Evolutionary conservation across 2,888 invertebrate genomes (phyloP).

Genomic region (Buathra laborator): DNA sequence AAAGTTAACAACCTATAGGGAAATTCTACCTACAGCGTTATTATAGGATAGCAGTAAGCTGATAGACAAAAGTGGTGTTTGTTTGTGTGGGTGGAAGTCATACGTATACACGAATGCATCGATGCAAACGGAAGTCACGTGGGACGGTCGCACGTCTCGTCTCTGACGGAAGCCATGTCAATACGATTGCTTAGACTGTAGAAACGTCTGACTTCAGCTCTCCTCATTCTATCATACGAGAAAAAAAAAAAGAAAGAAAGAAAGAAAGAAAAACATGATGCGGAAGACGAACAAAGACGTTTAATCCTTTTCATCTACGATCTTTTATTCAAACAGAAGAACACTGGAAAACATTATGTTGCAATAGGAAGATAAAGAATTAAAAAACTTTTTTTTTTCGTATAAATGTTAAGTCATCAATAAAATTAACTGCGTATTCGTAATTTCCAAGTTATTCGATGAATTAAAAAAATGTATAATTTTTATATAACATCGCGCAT

Average conservation of each 20-base stretch:
- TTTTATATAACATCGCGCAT: too few species aligned
- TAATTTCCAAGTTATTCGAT: too few species aligned
- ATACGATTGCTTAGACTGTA: conserved; percentile 42
- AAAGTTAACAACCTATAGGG: not conserved
- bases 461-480: too few species aligned
- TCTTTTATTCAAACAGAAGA: not conserved
- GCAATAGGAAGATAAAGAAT: not conserved
- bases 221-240: conserved; percentile 18
- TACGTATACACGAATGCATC: conserved; percentile 30
- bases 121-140: conserved; percentile 82
- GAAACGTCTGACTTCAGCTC: conserved; percentile 19
- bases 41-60: not conserved
- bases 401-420: not conserved
- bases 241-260: not conserved
- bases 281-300: not conserved
- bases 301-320: not conserved
- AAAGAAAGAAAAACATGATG: not conserved
- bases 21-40: conserved; percentile 9
- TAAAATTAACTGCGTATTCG: too few species aligned
- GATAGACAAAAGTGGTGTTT: not conserved
- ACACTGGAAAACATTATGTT: not conserved
- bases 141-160: conserved; percentile 74
- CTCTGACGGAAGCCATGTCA: conserved; percentile 66
- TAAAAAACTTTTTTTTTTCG: not conserved
- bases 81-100: conserved; percentile 7